A percentile compares a stretch with the other conserved stretches of the same genome.
Conservation (phyloP, 2,113 vertebrate genomes). For the Poecilia latipinna region DNA sequence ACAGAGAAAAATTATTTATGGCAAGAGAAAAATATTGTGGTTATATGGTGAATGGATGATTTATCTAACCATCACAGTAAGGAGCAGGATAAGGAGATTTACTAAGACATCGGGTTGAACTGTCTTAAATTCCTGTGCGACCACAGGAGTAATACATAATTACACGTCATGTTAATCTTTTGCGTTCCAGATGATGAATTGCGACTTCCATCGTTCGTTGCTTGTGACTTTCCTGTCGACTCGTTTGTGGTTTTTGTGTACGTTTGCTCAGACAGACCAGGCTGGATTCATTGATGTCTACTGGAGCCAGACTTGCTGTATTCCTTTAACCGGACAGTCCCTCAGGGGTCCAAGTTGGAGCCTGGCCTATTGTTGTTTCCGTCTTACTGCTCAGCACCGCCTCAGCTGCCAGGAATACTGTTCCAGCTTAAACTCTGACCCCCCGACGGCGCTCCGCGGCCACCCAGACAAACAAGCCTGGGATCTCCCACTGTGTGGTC, state of each 20-base stretch:
- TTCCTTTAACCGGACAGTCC: slow-evolving; percentile 52
- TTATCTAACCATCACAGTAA: too few species aligned
- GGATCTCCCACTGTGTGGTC: slow-evolving; percentile 51
- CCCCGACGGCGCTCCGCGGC: slow-evolving; percentile 15
- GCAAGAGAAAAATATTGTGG: background rate
- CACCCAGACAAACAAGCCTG: slow-evolving; percentile 4
- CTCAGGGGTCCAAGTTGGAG: slow-evolving; percentile 35
- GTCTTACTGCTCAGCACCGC: slow-evolving; percentile 49
- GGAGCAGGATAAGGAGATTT: background rate
- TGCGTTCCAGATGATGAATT: background rate
- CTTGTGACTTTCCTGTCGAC: background rate
- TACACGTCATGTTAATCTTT: background rate
- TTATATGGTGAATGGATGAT: background rate
- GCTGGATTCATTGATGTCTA: slow-evolving; percentile 46
- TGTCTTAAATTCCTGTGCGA: background rate
- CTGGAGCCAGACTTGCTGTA: slow-evolving; percentile 64
- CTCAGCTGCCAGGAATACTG: slow-evolving; percentile 60
- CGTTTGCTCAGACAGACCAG: background rate
- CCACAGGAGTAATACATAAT: background rate
- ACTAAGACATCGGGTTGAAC: background rate
- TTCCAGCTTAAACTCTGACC: slow-evolving; percentile 49
- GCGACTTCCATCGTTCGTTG: background rate
- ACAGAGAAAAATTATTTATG: background rate
- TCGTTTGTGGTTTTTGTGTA: background rate
- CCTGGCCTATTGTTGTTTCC: slow-evolving; percentile 46